Evolutionary conservation across 2,888 invertebrate genomes (phyloP).

Genomic region (Pristionchus entomophagus): DNA sequence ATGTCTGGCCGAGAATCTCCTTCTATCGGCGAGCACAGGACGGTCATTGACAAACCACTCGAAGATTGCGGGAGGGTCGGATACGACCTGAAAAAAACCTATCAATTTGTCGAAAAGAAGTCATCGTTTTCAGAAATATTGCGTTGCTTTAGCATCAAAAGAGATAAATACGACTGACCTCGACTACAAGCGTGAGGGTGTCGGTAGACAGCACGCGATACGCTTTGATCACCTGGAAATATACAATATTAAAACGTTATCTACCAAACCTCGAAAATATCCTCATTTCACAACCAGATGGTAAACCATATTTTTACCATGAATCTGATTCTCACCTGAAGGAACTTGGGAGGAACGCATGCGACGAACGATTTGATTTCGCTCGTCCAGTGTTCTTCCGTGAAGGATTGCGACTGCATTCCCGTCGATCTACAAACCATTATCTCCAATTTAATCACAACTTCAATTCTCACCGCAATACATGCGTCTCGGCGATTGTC

Average conservation of each 20-base stretch:
- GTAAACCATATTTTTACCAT: no score
- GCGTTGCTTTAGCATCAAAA: not conserved
- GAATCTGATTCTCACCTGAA: conserved; percentile 58
- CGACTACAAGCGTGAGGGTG: conserved; percentile 73
- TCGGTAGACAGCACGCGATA: conserved; percentile 72
- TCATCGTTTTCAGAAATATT: not conserved
- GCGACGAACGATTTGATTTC: conserved; percentile 74
- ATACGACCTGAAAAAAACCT: conserved; percentile 51
- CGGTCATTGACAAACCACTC: conserved; percentile 73
- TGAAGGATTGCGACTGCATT: conserved; percentile 62
- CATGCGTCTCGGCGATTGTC: conserved; percentile 43
- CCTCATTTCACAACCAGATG: no score
- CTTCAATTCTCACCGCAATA: not conserved
- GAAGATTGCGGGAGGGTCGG: conserved; percentile 67
- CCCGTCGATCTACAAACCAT: conserved; percentile 24
- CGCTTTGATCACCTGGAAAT: conserved; percentile 71
- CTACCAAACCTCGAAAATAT: not conserved
- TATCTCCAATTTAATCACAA: not conserved
- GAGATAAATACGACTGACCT: conserved; percentile 56
- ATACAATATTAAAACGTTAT: not conserved
- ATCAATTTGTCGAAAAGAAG: not conserved
- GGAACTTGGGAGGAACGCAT: conserved; percentile 73
- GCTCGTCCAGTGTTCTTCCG: conserved; percentile 74
- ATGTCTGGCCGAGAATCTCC: conserved; percentile 69
- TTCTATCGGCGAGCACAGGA: conserved; percentile 60